Base-by-base conservation (phyloP, 2,888 invertebrate genomes). In the Spodoptera littoralis region DNA sequence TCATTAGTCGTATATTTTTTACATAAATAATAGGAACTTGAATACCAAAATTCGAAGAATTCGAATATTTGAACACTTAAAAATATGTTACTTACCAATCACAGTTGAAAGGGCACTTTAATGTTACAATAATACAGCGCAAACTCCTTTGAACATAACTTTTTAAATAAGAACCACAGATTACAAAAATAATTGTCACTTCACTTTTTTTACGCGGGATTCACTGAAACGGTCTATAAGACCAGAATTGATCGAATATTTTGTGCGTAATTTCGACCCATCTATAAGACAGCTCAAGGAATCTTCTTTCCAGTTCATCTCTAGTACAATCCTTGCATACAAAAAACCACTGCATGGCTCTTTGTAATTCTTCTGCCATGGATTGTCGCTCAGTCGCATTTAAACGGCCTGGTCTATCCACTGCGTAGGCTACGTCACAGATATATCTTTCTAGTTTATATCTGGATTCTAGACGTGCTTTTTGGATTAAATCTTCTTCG, bases 391-490 rank as follows among this genome's bases (percentile, higher is more conserved):
- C 91, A 51, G 81, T 73, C 9, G 80, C 80, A 0, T 81, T 83
- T 4, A 36, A 8, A 8, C 6, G 36, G 6, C 9, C 36, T 2
- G 36, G 36, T 8, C 36, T 36, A 0, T 5, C 2, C 36, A 91
- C 79, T 0, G 79, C 79, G 30, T 87, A 84, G 54, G 89, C 92
- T 0, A 88, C 84, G 44, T 81, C 85, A 50, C 87, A 92, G 3
- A 92, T 78, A 44, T 90, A 92, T 0, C 86, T 81, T 76, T 93
- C 92, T 24, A 92, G 45, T 47, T 91, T 89, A 44, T 93, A 92
- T 24, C 89, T 85, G 0, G 83, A 86, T 83, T 92, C 90, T 3
- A 92, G 76, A 9, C 89, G 80, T 1, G 63, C 65, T 65, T 82
- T 91, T 12, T 85, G 84, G 49, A 92, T 91, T 4, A 43, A 82